These are phyloP conservation scores for Pholis gunnellus DNA, from an alignment of 2,113 vertebrate species.

Conservation along the genomic window DNA sequence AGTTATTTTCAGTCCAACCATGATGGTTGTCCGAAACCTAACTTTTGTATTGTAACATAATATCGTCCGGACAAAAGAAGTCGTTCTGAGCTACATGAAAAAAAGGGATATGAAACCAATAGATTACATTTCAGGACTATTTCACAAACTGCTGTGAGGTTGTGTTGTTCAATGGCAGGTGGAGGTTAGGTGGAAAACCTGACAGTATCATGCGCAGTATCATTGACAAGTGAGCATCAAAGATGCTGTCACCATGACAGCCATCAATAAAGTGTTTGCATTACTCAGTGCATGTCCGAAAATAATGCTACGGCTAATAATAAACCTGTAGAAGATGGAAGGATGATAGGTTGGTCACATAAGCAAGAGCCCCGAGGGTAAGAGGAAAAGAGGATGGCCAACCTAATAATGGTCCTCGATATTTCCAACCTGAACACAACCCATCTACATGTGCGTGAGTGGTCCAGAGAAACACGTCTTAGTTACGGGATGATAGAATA, in stretches of 20 bases:
- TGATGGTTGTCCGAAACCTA: background rate
- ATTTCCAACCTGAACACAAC: background rate
- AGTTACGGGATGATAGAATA: constrained; percentile 9
- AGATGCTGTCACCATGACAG: background rate
- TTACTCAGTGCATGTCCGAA: background rate
- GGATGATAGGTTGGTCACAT: background rate
- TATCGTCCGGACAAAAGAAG: too few species aligned
- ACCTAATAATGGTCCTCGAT: background rate
- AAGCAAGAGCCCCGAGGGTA: background rate
- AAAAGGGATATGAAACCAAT: background rate
- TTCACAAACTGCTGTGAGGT: background rate
- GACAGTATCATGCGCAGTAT: background rate
- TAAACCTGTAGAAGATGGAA: background rate
- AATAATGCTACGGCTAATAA: background rate
- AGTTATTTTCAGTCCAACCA: background rate
- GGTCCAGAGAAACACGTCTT: constrained; percentile 15
- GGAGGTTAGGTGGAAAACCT: background rate
- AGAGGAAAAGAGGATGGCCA: background rate
- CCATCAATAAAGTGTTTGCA: background rate
- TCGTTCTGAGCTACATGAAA: too few species aligned
- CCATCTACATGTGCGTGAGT: background rate
- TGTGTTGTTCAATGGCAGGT: background rate
- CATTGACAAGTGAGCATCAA: background rate
- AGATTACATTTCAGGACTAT: background rate
- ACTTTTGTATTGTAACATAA: background rate